Percentiles rank a stretch among this genome's conserved stretches.
phyloP scores from a whole-genome alignment of 2,797 vertebrate species.

The Podarcis siculus region DNA sequence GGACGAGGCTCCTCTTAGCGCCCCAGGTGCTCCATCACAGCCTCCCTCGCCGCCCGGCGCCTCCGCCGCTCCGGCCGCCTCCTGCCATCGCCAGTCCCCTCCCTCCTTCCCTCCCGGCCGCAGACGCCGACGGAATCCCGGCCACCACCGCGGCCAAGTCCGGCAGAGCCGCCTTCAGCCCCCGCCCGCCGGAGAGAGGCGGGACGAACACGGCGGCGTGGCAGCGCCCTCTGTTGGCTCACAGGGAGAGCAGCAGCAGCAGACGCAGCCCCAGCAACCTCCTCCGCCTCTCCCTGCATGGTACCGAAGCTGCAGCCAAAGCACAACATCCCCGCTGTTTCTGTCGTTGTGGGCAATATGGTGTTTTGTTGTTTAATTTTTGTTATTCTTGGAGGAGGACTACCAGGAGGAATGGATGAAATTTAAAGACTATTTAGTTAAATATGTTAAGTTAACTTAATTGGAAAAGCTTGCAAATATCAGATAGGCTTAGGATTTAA shows the following conservation, averaged over 20 bases:
- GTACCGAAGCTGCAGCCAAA: neutral
- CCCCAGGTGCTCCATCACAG: neutral
- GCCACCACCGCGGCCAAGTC: constrained; percentile 6
- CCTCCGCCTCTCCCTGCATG: neutral
- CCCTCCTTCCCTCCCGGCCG: neutral
- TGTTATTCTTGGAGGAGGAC: neutral
- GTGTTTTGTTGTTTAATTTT: too few relatives aligned
- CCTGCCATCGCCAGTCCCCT: neutral
- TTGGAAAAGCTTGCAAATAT: too few relatives aligned
- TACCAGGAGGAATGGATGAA: too few relatives aligned
- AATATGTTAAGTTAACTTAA: too few relatives aligned
- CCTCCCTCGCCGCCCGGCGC: neutral
- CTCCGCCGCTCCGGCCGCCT: neutral
- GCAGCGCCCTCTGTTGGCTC: constrained; percentile 40
- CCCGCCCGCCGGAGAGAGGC: neutral
- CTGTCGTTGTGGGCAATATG: too few relatives aligned
- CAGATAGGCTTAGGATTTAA: too few relatives aligned
- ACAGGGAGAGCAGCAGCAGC: neutral
- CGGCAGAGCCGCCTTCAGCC: neutral
- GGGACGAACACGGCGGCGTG: neutral
- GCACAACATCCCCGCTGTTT: too few relatives aligned
- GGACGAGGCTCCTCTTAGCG: neutral
- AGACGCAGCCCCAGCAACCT: neutral
- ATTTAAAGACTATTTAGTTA: too few relatives aligned
- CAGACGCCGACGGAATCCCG: constrained; percentile 12